Evolutionary conservation across 2,797 vertebrate species (phyloP).

Genomic region (Hoplostethus atlanticus): DNA sequence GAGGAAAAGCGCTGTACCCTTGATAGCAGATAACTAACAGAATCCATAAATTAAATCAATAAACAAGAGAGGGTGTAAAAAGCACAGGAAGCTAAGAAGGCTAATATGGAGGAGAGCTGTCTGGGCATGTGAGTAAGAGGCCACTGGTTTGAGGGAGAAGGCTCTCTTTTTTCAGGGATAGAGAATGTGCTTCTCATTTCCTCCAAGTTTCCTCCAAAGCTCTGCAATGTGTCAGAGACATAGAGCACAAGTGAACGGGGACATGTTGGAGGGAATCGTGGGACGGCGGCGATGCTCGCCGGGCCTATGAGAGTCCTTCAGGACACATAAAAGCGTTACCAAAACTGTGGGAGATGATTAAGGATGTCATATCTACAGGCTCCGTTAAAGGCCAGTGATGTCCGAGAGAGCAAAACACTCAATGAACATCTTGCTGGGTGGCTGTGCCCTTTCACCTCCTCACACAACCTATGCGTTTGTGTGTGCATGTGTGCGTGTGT

Average conservation of each 20-base stretch:
- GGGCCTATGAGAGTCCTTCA: conserved; percentile 49
- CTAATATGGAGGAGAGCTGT: conserved; percentile 57
- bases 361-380: conserved; percentile 61
- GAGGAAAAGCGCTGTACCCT: conserved; percentile 69
- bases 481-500: conserved; percentile 43
- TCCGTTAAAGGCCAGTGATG: conserved; percentile 49
- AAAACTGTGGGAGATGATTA: conserved; percentile 52
- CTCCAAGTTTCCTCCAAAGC: conserved; percentile 58
- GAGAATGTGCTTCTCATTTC: conserved; percentile 68
- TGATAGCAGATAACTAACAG: conserved; percentile 77
- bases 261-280: not conserved
- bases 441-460: conserved; percentile 74
- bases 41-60: conserved; percentile 80
- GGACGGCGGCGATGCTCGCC: conserved; percentile 45
- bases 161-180: conserved; percentile 34
- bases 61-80: conserved; percentile 77
- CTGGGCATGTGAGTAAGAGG: conserved; percentile 46
- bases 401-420: conserved; percentile 68
- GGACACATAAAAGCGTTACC: conserved; percentile 42
- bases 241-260: conserved; percentile 33
- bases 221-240: conserved; percentile 49
- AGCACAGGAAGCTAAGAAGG: conserved; percentile 74
- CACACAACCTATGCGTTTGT: conserved; percentile 63
- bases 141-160: conserved; percentile 46
- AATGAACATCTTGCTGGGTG: conserved; percentile 76